These are phyloP conservation scores for Podarcis muralis DNA, from an alignment of 2,113 vertebrate genomes.

Conservation along the genomic window DNA sequence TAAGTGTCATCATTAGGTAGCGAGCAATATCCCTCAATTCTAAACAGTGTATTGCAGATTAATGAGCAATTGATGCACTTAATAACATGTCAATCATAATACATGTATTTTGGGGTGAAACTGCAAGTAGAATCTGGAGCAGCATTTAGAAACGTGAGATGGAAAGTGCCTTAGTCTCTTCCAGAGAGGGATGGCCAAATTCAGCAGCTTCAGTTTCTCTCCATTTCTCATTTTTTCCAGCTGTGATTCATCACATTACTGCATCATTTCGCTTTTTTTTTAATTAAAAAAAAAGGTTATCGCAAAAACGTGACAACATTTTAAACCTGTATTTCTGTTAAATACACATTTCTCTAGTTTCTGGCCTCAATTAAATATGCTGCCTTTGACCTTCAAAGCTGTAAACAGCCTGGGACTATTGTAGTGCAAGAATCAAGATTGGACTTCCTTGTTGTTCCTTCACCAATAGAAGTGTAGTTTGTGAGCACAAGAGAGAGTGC, in stretches of 20 bases:
- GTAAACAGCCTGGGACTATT: background rate
- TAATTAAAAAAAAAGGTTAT: too few species aligned
- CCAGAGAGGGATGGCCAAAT: background rate
- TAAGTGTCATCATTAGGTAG: background rate
- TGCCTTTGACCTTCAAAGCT: background rate
- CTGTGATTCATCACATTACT: too few species aligned
- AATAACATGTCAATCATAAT: background rate
- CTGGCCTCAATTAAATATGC: background rate
- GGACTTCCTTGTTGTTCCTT: background rate
- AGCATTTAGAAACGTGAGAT: background rate
- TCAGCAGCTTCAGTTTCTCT: too few species aligned
- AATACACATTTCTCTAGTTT: background rate
- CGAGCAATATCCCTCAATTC: background rate
- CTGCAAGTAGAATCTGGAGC: background rate
- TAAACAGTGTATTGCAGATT: background rate
- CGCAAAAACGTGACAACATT: too few species aligned
- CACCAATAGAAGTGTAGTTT: background rate
- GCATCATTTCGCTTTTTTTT: too few species aligned
- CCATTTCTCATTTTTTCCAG: too few species aligned
- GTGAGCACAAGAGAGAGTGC: background rate
- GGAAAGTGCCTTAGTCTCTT: background rate
- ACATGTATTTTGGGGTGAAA: background rate
- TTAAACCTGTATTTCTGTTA: too few species aligned
- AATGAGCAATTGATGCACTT: background rate
- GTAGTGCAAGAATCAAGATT: background rate